Percentiles rank a stretch among this genome's conserved stretches.
Evolutionary conservation across 2,113 vertebrate genomes (phyloP).

Genomic region (Mola mola): DNA sequence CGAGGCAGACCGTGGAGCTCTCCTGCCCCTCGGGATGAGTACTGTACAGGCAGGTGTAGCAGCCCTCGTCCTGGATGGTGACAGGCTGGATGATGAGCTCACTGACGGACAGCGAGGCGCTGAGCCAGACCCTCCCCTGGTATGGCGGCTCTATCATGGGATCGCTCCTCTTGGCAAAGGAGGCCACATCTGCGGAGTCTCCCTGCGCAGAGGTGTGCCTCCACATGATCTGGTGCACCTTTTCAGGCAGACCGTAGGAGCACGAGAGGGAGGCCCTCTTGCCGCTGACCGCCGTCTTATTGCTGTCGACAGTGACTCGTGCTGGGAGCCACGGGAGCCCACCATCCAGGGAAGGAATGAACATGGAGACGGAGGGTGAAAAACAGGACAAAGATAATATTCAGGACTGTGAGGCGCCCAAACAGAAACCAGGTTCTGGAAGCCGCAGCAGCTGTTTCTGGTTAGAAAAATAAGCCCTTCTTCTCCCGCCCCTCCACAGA

Average conservation of each 20-base stretch:
- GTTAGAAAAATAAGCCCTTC: slow-evolving; percentile 39
- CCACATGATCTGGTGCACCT: slow-evolving; percentile 79
- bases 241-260: slow-evolving; percentile 78
- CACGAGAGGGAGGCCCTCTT: slow-evolving; percentile 76
- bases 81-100: slow-evolving; percentile 79
- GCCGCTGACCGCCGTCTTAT: slow-evolving; percentile 79
- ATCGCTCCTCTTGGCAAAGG: slow-evolving; percentile 71
- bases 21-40: slow-evolving; percentile 62
- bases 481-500: slow-evolving; percentile 34
- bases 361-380: slow-evolving; percentile 5
- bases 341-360: slow-evolving; percentile 9
- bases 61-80: slow-evolving; percentile 77
- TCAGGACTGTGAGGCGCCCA: slow-evolving; percentile 47
- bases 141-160: slow-evolving; percentile 75
- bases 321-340: slow-evolving; percentile 45
- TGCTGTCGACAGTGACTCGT: slow-evolving; percentile 57
- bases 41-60: slow-evolving; percentile 81
- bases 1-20: slow-evolving; percentile 76
- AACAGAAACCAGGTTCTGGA: slow-evolving; percentile 56
- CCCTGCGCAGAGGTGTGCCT: slow-evolving; percentile 49
- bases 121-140: slow-evolving; percentile 73
- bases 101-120: slow-evolving; percentile 72
- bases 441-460: slow-evolving; percentile 69
- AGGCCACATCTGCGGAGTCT: slow-evolving; percentile 67
- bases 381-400: slow-evolving; percentile 31